A percentile compares a stretch with the other conserved stretches of the same genome.
phyloP scores from a whole-genome alignment of 2,797 vertebrate species.

The Enteromius paludinosus region DNA sequence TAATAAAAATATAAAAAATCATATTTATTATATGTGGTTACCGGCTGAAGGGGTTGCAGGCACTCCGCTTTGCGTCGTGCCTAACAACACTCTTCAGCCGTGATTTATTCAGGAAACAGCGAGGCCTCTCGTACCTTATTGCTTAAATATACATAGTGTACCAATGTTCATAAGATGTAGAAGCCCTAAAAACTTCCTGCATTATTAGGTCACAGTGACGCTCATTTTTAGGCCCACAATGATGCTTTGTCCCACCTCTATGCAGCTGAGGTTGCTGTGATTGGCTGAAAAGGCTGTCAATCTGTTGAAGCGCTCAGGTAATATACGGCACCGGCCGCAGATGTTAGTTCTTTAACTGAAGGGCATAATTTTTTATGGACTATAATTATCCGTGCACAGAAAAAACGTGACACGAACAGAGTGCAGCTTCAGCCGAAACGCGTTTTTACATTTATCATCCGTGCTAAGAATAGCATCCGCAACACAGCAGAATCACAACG shows the following conservation, averaged over 20 bases:
- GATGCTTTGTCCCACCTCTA: not conserved
- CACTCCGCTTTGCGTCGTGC: too few species aligned
- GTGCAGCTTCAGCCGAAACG: constrained; percentile 8
- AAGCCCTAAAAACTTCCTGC: not conserved
- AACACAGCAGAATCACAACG: constrained; percentile 29
- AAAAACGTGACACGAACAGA: constrained; percentile 11
- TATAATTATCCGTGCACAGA: constrained; percentile 16
- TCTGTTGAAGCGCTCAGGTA: constrained; percentile 5
- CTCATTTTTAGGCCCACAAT: not conserved
- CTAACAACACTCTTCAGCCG: too few species aligned
- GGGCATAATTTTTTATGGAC: constrained; percentile 17
- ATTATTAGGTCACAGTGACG: not conserved
- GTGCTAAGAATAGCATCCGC: constrained; percentile 27
- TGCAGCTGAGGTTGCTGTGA: not conserved
- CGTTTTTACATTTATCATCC: constrained; percentile 41
- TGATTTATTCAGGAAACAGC: too few species aligned
- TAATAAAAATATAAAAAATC: too few species aligned
- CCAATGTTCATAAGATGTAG: not conserved
- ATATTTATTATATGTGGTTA: too few species aligned
- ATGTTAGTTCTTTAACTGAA: constrained; percentile 26
- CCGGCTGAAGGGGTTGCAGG: too few species aligned
- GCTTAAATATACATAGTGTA: not conserved
- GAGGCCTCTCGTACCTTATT: too few species aligned
- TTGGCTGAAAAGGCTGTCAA: constrained; percentile 12
- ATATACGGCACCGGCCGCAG: not conserved